Percentiles rank a stretch among this genome's conserved stretches.
These are phyloP conservation scores for Vanessa atalanta DNA, from an alignment of 1,140 invertebrate species.

Conservation along the genomic window DNA sequence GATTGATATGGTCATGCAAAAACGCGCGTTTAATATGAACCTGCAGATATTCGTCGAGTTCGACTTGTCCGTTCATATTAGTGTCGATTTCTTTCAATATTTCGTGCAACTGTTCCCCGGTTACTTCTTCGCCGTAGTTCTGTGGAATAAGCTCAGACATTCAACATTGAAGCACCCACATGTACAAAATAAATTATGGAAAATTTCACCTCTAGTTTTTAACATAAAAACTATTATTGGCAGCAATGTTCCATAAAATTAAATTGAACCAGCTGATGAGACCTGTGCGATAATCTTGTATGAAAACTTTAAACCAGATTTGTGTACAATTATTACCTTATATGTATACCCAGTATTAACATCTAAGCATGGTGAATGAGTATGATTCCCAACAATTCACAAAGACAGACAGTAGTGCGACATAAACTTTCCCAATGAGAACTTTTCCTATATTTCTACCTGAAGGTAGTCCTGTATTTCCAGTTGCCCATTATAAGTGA, in stretches of 20 bases:
- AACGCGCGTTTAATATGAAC: conserved; percentile 81
- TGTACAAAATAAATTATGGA: conserved; percentile 6
- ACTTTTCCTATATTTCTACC: conserved; percentile 78
- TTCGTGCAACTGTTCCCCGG: conserved; percentile 97
- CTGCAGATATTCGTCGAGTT: conserved; percentile 99
- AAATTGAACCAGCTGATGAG: too few species aligned
- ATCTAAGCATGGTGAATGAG: background rate
- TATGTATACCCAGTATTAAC: background rate
- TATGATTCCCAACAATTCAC: background rate
- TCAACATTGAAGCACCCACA: conserved; percentile 30
- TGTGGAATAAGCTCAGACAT: conserved; percentile 76
- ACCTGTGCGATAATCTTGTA: too few species aligned
- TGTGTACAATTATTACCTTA: too few species aligned
- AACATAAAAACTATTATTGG: background rate
- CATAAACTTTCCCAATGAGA: conserved; percentile 13
- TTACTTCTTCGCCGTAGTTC: conserved; percentile 94
- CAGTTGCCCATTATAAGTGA: conserved; percentile 86
- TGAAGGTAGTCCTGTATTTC: conserved; percentile 88
- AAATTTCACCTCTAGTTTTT: background rate
- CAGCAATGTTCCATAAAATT: too few species aligned
- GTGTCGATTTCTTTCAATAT: conserved; percentile 99
- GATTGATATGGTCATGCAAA: conserved; percentile 17
- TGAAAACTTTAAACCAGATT: too few species aligned
- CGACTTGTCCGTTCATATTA: conserved; percentile 99
- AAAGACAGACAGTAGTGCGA: conserved; percentile 7